phyloP scores from a whole-genome alignment of 2,113 vertebrate genomes.

The Esox niger region DNA sequence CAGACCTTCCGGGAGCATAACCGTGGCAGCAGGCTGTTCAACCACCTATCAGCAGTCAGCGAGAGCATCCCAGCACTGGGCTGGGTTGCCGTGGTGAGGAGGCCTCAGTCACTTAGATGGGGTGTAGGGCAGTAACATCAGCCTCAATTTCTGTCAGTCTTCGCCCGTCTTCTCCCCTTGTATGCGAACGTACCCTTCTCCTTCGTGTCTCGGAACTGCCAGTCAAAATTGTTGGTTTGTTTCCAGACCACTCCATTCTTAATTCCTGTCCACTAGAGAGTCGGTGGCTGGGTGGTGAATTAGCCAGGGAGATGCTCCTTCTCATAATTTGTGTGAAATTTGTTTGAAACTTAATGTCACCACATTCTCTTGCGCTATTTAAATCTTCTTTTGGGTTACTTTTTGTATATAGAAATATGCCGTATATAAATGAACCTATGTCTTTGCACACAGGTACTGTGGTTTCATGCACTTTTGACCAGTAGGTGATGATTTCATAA shows the following conservation, averaged over 20 bases:
- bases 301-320: no score
- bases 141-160: no score
- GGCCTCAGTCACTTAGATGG: no score
- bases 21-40: conserved; percentile 89
- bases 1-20: conserved; percentile 92
- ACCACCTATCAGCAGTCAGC: conserved; percentile 93
- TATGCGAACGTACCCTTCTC: not conserved
- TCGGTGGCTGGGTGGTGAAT: conserved; percentile 15
- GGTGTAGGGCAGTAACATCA: no score
- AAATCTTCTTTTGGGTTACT: not conserved
- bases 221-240: not conserved
- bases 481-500: not conserved
- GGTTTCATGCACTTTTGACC: not conserved
- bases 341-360: not conserved
- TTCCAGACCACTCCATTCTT: conserved; percentile 25
- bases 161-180: no score
- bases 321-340: not conserved
- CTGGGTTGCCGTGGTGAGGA: conserved; percentile 92
- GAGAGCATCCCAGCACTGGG: conserved; percentile 96
- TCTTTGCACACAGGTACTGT: no score
- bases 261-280: conserved; percentile 29
- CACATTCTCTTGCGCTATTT: not conserved
- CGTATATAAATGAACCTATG: no score
- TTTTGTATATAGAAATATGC: no score
- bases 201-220: conserved; percentile 12